Conservation (phyloP, 2,888 invertebrate species). For the Coleophora flavipennella region DNA sequence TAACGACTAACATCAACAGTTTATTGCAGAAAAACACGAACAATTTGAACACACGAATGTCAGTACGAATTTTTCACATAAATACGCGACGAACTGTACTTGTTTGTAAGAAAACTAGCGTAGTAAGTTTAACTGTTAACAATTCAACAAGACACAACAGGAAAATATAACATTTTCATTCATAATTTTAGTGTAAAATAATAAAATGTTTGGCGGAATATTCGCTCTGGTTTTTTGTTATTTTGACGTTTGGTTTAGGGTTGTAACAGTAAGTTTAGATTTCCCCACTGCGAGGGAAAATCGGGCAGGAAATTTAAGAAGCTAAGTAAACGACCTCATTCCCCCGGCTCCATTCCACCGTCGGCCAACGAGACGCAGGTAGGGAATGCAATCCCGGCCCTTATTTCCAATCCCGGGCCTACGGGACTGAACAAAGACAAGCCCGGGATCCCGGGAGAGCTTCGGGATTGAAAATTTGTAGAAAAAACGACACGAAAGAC, state of each 20-base stretch:
- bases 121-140: conserved; percentile 10
- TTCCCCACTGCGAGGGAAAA: neutral
- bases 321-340: too few species aligned
- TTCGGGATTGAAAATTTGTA: too few species aligned
- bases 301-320: too few species aligned
- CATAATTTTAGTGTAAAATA: conserved; percentile 45
- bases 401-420: too few species aligned
- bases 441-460: too few species aligned
- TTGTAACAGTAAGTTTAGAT: conserved; percentile 21
- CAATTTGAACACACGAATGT: conserved; percentile 15
- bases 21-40: neutral
- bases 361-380: too few species aligned
- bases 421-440: too few species aligned
- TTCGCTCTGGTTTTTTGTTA: conserved; percentile 54
- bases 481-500: too few species aligned
- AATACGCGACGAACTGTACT: neutral
- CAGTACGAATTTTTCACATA: neutral
- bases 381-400: too few species aligned
- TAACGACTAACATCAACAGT: conserved; percentile 7
- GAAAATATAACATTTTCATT: conserved; percentile 47
- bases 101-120: neutral
- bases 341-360: too few species aligned
- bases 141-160: conserved; percentile 21
- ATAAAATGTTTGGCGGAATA: conserved; percentile 35
- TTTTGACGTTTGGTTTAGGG: conserved; percentile 46